Base-by-base conservation (phyloP, 2,113 vertebrate genomes). In the Chionomys nivalis region DNA sequence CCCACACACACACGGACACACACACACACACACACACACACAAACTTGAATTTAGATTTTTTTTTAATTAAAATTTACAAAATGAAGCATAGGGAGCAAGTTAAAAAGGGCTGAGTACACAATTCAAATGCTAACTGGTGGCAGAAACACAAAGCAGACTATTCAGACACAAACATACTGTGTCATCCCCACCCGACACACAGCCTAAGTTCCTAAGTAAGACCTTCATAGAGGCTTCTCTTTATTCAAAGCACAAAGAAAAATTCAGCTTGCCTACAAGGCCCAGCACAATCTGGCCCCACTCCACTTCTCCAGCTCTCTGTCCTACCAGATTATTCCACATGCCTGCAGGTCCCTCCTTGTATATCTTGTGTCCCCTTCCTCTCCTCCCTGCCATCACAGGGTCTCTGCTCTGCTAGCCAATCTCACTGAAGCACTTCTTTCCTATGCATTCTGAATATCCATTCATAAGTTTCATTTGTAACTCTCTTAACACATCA, bases 191-290 rank as follows among this genome's bases (percentile, higher is more conserved):
- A 88, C n/a, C 11, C 1, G 0, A 76, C 33, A 44, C 36, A 87
- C 61, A 81, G 76, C 36, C 76, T 17, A 55, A 24, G 1, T 47
- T 47, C 31, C 23, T 47, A 75, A 63, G 11, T 82, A 83, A 93
- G 93, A 90, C 42, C 28, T 13, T 8, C 26, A 72, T 3, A 77
- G 8, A 85, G 63, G 63, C 42, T 85, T 91, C 75, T 83, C 83
- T 75, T 66, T 55, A 91, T 31, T 87, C 65, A 13, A 61, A 89
- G 16, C 87, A 94, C 78, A 79, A 87, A 94, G 44, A 87, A 81
- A 91, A 95, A 65, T 65, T 83, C 75, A 58, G 39, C 5, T 52
- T 94, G 70, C 75, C 81, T 28, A n/a, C 52, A 88, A 93, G 55
- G 42, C 39, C 89, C 55, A 65, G 58, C 77, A 47, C 31, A 58